These are phyloP conservation scores for Vulpes vulpes DNA, from an alignment of 2,113 vertebrate genomes.

Conservation along the genomic window DNA sequence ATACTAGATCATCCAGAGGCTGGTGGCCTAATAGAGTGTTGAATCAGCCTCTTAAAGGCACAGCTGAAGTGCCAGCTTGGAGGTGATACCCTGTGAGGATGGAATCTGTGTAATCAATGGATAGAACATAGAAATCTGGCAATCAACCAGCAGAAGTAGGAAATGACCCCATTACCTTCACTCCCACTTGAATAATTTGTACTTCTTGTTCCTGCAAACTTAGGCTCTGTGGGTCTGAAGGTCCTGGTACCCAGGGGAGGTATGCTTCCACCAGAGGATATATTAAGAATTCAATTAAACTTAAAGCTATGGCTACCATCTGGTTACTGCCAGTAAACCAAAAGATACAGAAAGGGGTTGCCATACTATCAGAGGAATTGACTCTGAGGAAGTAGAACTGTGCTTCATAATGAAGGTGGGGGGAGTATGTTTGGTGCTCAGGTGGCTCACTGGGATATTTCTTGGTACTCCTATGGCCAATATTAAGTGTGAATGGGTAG, in stretches of 20 bases:
- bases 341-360: neutral
- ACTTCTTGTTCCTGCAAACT: neutral
- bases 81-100: neutral
- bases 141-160: neutral
- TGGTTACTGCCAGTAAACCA: neutral
- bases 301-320: neutral
- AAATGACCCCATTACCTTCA: neutral
- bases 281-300: neutral
- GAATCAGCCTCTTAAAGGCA: neutral
- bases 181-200: neutral
- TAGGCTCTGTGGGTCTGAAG: neutral
- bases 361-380: neutral
- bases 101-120: neutral
- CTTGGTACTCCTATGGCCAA: neutral
- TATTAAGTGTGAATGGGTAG: neutral
- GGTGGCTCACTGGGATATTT: neutral
- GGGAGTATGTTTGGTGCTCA: neutral
- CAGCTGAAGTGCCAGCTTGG: neutral
- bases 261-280: neutral
- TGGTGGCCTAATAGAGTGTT: neutral
- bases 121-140: neutral
- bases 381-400: no score
- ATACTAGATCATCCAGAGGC: neutral
- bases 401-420: neutral
- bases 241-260: neutral